Base-by-base conservation (phyloP, 2,888 invertebrate species). In the Ectemnius lituratus region DNA sequence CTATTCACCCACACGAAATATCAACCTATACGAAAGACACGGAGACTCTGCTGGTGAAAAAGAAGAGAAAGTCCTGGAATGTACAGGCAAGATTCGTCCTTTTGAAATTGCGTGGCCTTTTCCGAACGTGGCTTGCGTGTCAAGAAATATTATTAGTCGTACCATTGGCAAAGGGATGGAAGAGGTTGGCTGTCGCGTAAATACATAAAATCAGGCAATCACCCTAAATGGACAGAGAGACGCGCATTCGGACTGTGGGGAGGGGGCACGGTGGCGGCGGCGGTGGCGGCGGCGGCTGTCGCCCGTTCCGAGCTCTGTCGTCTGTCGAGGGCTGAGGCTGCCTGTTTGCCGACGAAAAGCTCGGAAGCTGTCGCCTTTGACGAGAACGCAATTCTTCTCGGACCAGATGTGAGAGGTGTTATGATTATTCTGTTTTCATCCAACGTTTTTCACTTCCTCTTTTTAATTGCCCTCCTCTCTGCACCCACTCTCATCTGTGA, bases 121-220 rank as follows among this genome's bases (percentile, higher is more conserved):
- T 23, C 3, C 23, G 23, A 23, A 23, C 3, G 23, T 37, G 37
- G 37, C 37, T 37, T 4, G 37, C 11, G 37, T 37, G 37, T 37
- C 37, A 8, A 11, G 8, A 11, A 37, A 37, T 37, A 37, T 37
- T 37, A 37, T 6, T 6, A 8, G 37, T 8, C 8, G 11, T 37
- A 11, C 37, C 0, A 11, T 37, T 8, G 37, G 8, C 37, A 59
- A n/a, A 61, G 59, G 8, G 61, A 13, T 57, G 52, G 11, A 47
- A 59, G 52, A 16, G 27, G 20, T 8, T 63, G 18, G 14, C 60
- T 23, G 47, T 56, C 14, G 73, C 71, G 81, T 85, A 87, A 87
- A 89, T 89, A 86, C 86, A 90, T 89, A 90, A 89, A 83, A 89
- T 89, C 88, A 80, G 83, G 88, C 87, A 88, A 89, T 89, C 89